These are phyloP conservation scores for Periophthalmodon schlosseri DNA, from an alignment of 2,113 vertebrate species.

Conservation along the genomic window DNA sequence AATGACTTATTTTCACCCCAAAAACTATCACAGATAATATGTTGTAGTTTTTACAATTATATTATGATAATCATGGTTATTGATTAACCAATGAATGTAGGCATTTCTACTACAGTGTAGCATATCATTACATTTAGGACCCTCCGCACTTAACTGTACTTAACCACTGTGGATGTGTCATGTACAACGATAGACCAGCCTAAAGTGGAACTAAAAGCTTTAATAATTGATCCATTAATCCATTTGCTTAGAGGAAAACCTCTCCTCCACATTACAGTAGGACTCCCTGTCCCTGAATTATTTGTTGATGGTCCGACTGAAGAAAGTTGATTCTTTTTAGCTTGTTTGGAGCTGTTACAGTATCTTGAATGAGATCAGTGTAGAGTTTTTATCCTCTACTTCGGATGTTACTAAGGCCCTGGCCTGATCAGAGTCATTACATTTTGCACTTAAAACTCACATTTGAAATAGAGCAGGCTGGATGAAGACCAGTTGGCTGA, in stretches of 20 bases:
- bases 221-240: constrained; percentile 6
- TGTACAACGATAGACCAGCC: not conserved
- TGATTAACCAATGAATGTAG: too few relatives aligned
- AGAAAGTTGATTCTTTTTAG: constrained; percentile 1
- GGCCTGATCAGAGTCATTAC: constrained; percentile 50
- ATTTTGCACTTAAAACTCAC: constrained; percentile 62
- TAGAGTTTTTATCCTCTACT: constrained; percentile 6
- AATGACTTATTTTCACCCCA: not conserved
- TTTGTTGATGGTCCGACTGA: not conserved
- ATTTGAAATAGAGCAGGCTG: constrained; percentile 62
- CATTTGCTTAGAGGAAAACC: not conserved
- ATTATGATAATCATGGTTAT: too few relatives aligned
- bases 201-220: constrained; percentile 14
- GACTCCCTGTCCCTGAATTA: constrained; percentile 9
- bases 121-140: not conserved
- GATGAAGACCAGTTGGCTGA: constrained; percentile 58
- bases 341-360: constrained; percentile 1
- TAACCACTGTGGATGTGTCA: not conserved
- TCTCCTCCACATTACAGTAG: not conserved
- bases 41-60: not conserved
- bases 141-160: not conserved
- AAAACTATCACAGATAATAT: not conserved
- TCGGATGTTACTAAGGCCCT: constrained; percentile 46
- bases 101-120: not conserved
- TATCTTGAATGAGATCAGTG: constrained; percentile 1